Percentiles rank a stretch among this genome's conserved stretches.
phyloP scores from a whole-genome alignment of 1,140 invertebrate genomes.

The Plutomurus gul region DNA sequence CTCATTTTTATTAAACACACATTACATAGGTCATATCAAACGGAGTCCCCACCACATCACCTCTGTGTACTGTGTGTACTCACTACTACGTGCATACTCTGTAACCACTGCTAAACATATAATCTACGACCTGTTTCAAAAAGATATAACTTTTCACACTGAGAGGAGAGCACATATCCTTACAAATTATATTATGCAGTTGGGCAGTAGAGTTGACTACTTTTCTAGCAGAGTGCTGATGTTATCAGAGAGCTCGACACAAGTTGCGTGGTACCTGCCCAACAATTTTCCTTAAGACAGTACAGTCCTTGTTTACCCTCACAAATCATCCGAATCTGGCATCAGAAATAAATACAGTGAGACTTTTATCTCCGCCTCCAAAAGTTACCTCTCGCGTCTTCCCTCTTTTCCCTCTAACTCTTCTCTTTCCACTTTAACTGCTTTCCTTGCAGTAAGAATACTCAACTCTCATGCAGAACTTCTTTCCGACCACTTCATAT shows the following conservation, averaged over 20 bases:
- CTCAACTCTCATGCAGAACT: constrained; percentile 18
- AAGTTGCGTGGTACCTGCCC: constrained; percentile 26
- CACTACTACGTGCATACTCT: no score
- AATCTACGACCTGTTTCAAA: no score
- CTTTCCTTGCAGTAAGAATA: neutral
- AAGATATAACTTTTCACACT: no score
- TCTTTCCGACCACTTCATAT: neutral
- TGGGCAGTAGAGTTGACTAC: neutral
- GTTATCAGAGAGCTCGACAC: constrained; percentile 2
- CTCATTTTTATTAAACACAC: constrained; percentile 26
- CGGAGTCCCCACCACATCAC: no score
- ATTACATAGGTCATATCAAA: neutral
- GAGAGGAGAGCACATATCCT: no score
- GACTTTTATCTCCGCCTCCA: constrained; percentile 28
- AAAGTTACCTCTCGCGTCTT: constrained; percentile 22
- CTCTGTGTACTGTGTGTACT: no score
- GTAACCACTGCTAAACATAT: no score
- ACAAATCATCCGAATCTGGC: constrained; percentile 32
- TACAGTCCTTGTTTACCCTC: constrained; percentile 31
- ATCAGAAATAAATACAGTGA: constrained; percentile 32
- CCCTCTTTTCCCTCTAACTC: neutral
- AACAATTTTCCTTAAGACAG: constrained; percentile 26
- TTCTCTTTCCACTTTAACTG: neutral
- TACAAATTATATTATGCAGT: no score
- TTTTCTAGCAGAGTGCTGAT: neutral